These are phyloP conservation scores for Bacillus rossius DNA, from an alignment of 1,140 invertebrate genomes.

Conservation along the genomic window DNA sequence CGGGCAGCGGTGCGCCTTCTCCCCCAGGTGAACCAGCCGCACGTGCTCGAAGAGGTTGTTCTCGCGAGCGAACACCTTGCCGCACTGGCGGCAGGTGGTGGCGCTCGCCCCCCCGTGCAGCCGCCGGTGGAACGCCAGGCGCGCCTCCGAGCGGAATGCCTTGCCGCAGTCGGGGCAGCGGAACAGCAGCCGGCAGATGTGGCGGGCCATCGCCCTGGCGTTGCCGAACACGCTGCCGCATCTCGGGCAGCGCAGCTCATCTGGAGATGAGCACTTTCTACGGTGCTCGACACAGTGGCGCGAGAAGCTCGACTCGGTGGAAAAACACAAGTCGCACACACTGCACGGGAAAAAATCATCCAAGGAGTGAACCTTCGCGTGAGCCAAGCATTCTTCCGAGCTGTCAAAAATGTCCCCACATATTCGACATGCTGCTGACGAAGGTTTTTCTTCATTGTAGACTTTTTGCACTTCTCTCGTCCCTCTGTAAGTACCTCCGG, in stretches of 20 bases:
- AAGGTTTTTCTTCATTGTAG: background rate
- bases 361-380: constrained; percentile 5
- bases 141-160: constrained; percentile 7
- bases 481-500: too few species aligned
- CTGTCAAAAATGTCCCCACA: constrained; percentile 8
- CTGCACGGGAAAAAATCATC: constrained; percentile 11
- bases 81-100: constrained; percentile 3
- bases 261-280: background rate
- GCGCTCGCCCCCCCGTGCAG: background rate
- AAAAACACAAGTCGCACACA: constrained; percentile 12
- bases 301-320: background rate
- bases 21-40: constrained; percentile 11
- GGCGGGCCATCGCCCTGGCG: background rate
- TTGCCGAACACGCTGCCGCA: background rate
- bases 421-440: constrained; percentile 7
- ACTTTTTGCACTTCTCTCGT: too few species aligned
- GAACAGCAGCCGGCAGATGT: constrained; percentile 1
- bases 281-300: constrained; percentile 10
- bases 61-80: constrained; percentile 8
- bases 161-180: constrained; percentile 8
- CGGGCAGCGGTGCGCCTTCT: constrained; percentile 7
- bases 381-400: constrained; percentile 3
- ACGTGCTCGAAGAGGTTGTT: constrained; percentile 15
- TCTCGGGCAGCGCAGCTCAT: background rate
- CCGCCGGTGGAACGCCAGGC: constrained; percentile 6